These are phyloP conservation scores for Acanthococcus lagerstroemiae DNA, from an alignment of 2,888 invertebrate species.

Conservation along the genomic window DNA sequence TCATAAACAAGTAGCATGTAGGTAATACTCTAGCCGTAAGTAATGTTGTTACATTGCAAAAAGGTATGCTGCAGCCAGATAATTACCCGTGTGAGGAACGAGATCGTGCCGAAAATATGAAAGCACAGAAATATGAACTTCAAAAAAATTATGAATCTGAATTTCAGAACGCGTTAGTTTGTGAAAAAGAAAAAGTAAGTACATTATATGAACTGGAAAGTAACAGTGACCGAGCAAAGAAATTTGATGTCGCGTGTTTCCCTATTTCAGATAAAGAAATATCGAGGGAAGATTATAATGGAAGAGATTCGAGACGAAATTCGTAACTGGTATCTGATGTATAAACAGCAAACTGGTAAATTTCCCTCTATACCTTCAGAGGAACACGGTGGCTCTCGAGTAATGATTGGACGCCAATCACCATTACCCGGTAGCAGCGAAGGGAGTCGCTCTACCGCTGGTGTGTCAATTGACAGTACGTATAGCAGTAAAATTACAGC, in stretches of 20 bases:
- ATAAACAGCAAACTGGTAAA: slow-evolving; percentile 68
- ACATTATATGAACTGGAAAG: too few relatives aligned
- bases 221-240: too few relatives aligned
- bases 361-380: slow-evolving; percentile 87
- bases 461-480: slow-evolving; percentile 47
- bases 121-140: slow-evolving; percentile 49
- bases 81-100: slow-evolving; percentile 41
- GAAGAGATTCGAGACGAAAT: slow-evolving; percentile 82
- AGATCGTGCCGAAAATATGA: slow-evolving; percentile 40
- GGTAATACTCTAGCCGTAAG: too few relatives aligned
- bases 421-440: slow-evolving; percentile 61
- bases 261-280: slow-evolving; percentile 43
- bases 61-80: slow-evolving; percentile 43
- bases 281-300: slow-evolving; percentile 58
- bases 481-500: slow-evolving; percentile 18
- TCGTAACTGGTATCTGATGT: slow-evolving; percentile 74
- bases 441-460: slow-evolving; percentile 61
- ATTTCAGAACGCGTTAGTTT: slow-evolving; percentile 56
- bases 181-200: slow-evolving; percentile 36
- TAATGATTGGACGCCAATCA: slow-evolving; percentile 68
- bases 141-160: slow-evolving; percentile 59
- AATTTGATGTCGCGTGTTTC: too few relatives aligned
- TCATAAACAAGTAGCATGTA: too few relatives aligned
- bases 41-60: neutral
- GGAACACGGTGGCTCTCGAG: slow-evolving; percentile 78